Percentiles rank a stretch among this genome's conserved stretches.
Evolutionary conservation across 2,797 vertebrate genomes (phyloP).

Genomic region (Catamblyrhynchus diadema): DNA sequence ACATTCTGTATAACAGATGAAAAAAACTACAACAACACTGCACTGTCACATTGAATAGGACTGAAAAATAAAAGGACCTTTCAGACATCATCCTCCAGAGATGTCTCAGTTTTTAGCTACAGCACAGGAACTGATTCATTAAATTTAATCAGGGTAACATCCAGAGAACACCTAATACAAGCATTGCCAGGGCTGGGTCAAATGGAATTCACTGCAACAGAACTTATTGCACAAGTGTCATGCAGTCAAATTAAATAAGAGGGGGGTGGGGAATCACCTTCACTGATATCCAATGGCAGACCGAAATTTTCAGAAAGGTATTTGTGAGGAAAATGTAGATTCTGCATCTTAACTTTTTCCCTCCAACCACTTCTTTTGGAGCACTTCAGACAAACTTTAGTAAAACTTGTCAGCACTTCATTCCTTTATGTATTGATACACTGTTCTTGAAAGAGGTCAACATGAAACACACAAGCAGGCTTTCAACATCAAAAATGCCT

Average conservation of each 20-base stretch:
- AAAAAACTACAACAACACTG: not conserved
- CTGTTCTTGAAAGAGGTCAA: constrained; percentile 4
- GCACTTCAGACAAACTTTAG: not conserved
- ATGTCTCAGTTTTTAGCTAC: not conserved
- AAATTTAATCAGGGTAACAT: not conserved
- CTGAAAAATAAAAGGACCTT: not conserved
- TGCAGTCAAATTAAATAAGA: not conserved
- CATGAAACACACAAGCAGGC: not conserved
- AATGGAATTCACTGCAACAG: not conserved
- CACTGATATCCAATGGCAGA: not conserved
- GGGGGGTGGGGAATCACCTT: fast-evolving
- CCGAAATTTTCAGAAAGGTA: not conserved
- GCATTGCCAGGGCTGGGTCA: not conserved
- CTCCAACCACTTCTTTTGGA: not conserved
- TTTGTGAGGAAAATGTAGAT: not conserved
- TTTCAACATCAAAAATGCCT: not conserved
- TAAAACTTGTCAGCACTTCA: not conserved
- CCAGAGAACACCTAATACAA: not conserved
- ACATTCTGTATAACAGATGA: not conserved
- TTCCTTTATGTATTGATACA: not conserved
- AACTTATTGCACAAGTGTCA: not conserved
- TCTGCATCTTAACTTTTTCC: not conserved
- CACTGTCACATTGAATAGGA: not conserved
- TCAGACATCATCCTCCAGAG: not conserved
- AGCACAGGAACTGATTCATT: not conserved